Percentiles rank a stretch among this genome's conserved stretches.
These are phyloP conservation scores for Syngnathus typhle DNA, from an alignment of 2,113 vertebrate species.

Conservation along the genomic window DNA sequence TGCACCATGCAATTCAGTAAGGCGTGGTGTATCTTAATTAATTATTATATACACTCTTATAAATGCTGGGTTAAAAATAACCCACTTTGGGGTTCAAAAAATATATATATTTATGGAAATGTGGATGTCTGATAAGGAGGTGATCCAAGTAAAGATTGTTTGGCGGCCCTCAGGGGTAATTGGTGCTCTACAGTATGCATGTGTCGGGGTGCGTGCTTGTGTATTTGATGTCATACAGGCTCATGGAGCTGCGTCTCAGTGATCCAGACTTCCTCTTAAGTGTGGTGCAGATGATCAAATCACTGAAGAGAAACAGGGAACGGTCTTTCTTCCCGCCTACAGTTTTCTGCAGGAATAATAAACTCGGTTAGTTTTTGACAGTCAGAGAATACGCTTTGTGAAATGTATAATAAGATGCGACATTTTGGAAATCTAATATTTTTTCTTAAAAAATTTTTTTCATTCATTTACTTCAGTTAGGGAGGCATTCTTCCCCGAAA, in stretches of 20 bases:
- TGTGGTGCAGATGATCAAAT: conserved; percentile 93
- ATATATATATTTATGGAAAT: too few species aligned
- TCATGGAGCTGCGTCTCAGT: conserved; percentile 94
- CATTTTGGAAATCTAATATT: neutral
- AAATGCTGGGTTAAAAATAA: too few species aligned
- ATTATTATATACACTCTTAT: too few species aligned
- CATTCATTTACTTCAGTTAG: neutral
- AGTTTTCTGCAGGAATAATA: conserved; percentile 75
- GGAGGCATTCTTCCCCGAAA: neutral
- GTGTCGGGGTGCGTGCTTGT: neutral
- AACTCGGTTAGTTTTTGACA: neutral
- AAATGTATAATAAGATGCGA: neutral
- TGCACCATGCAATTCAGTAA: neutral
- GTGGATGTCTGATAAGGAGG: neutral
- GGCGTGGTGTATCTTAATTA: neutral
- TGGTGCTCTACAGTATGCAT: neutral
- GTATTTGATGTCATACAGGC: conserved; percentile 76
- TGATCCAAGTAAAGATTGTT: neutral
- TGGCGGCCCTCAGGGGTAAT: neutral
- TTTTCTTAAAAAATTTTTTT: too few species aligned
- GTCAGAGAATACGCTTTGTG: neutral
- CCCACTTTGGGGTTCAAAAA: neutral
- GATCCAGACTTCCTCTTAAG: conserved; percentile 97
- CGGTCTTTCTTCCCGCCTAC: conserved; percentile 95
- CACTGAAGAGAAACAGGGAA: conserved; percentile 95